A percentile compares a stretch with the other conserved stretches of the same genome.
phyloP scores from a whole-genome alignment of 2,888 invertebrate genomes.

The Nymphalis c-album region DNA sequence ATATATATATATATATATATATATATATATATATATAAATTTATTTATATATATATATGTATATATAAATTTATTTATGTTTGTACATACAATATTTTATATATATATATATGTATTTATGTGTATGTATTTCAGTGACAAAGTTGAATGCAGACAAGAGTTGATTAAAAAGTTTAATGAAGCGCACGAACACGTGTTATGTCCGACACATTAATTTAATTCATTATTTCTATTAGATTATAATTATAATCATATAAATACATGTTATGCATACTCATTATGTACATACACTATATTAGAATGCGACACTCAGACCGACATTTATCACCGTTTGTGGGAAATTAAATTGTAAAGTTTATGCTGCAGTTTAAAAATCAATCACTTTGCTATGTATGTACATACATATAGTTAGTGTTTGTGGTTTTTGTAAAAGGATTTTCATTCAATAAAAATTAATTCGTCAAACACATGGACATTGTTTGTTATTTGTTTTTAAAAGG shows the following conservation, averaged over 20 bases:
- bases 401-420: too few species aligned
- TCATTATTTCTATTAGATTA: constrained; percentile 11
- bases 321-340: constrained; percentile 10
- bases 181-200: constrained; percentile 3
- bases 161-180: constrained; percentile 11
- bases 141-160: constrained; percentile 1
- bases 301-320: constrained; percentile 19
- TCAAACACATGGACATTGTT: too few species aligned
- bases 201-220: neutral
- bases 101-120: too few species aligned
- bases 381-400: neutral
- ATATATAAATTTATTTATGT: too few species aligned
- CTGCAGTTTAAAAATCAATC: constrained; percentile 3
- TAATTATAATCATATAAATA: constrained; percentile 25
- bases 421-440: too few species aligned
- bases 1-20: too few species aligned
- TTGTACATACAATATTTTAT: too few species aligned
- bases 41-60: too few species aligned
- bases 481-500: too few species aligned
- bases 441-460: too few species aligned
- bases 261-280: constrained; percentile 23
- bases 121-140: neutral
- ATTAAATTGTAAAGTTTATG: constrained; percentile 8
- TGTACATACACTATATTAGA: neutral
- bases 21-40: too few species aligned